Base-by-base conservation (phyloP, 2,888 invertebrate genomes). In the Lydus trimaculatus region DNA sequence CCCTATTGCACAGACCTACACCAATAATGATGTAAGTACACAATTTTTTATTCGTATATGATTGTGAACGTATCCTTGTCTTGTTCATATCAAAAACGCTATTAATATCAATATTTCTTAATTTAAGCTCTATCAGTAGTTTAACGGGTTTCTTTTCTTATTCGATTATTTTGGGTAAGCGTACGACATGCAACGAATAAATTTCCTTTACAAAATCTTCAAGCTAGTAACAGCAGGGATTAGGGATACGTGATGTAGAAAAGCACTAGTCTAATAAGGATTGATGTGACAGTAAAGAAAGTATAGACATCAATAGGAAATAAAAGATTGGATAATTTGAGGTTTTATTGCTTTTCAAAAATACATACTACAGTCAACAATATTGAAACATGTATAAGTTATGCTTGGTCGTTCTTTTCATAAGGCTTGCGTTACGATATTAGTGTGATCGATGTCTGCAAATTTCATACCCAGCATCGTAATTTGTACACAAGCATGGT, bases 11-110 rank as follows among this genome's bases (percentile, higher is more conserved):
- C 87, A 89, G 61, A 85, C 87, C 64, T 90, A 88, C 82, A 85
- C 86, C 75, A 88, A 88, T 82, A 89, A 89, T 82, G 89, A 89
- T 81, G 89, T 90, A 83, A 89, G 89, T 87, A 58, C 8, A 28
- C 56, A 28, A 56, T 56, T 62, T 61, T 7, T 36, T 0, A 9
- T n/a, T n/a, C n/a, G n/a, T n/a, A n/a, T n/a, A n/a, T n/a, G n/a
- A n/a, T n/a, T n/a, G n/a, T n/a, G n/a, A n/a, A n/a, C n/a, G n/a
- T n/a, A n/a, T n/a, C n/a, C 7, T 31, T 5, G 31, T 11, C 31
- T 17, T 7, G 5, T 7, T 17, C 5, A 17, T 7, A 6, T 43
- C n/a, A n/a, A 43, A 13, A 4, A 13, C 4, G 11, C 6, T 43
- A n/a, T 15, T 15, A 36, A 36, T 36, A 2, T 36, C 33, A 33